Evolutionary conservation across 2,113 vertebrate genomes (phyloP).

Genomic region (Chionis minor): DNA sequence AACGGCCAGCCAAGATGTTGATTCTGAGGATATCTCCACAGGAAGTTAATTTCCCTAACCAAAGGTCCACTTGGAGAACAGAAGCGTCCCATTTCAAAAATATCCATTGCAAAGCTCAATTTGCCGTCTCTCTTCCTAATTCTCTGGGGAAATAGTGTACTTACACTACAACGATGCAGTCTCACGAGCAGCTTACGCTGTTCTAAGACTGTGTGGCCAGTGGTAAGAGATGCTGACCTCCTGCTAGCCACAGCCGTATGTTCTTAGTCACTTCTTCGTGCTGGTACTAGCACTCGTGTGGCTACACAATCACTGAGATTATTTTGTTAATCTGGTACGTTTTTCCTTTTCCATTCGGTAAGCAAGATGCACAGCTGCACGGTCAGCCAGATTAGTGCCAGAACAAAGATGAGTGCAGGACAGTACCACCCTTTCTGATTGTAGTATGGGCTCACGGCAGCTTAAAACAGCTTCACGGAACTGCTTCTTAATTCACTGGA

Average conservation of each 20-base stretch:
- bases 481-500: neutral
- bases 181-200: rapidly evolving
- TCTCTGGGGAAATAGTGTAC: neutral
- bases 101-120: neutral
- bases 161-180: neutral
- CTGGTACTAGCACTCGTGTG: neutral
- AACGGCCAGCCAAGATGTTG: neutral
- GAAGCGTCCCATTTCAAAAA: neutral
- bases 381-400: neutral
- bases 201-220: neutral
- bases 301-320: neutral
- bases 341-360: neutral
- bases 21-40: neutral
- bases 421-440: neutral
- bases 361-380: neutral
- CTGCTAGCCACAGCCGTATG: neutral
- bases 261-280: neutral
- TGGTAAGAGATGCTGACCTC: neutral
- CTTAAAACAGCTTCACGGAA: neutral
- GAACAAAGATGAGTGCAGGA: neutral
- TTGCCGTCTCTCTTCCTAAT: neutral
- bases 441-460: neutral
- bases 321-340: neutral
- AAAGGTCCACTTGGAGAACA: neutral
- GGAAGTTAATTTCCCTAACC: neutral